A percentile compares a stretch with the other conserved stretches of the same genome.
Evolutionary conservation across 2,797 vertebrate species (phyloP).

Genomic region (Meriones psammophilus): DNA sequence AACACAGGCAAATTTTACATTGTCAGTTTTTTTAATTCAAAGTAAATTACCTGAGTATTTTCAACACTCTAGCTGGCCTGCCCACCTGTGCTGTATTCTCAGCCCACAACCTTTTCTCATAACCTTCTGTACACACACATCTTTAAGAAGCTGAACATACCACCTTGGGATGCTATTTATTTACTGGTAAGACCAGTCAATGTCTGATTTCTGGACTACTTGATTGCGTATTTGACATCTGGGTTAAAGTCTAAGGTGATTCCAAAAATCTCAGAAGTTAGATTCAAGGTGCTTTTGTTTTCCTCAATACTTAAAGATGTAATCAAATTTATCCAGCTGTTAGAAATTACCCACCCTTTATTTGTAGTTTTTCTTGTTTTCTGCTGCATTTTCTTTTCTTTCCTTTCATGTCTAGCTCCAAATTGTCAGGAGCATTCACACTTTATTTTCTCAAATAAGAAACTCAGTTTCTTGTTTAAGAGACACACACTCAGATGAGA

Average conservation of each 20-base stretch:
- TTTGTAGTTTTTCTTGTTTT: not conserved
- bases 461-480: not conserved
- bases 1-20: not conserved
- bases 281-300: not conserved
- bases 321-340: not conserved
- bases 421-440: not conserved
- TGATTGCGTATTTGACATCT: too few relatives aligned
- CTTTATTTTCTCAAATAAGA: not conserved
- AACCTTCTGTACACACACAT: not conserved
- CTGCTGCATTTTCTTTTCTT: not conserved
- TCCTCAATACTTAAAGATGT: not conserved
- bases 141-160: not conserved
- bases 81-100: not conserved
- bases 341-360: not conserved
- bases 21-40: conserved; percentile 24
- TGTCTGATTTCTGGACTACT: not conserved
- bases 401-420: not conserved
- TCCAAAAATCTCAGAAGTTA: too few relatives aligned
- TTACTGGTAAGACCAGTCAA: not conserved
- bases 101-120: not conserved
- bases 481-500: not conserved
- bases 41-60: not conserved
- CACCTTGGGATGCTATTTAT: not conserved
- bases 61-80: not conserved
- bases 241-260: too few relatives aligned